These are phyloP conservation scores for Ruditapes philippinarum DNA, from an alignment of 1,140 invertebrate genomes.

Conservation along the genomic window DNA sequence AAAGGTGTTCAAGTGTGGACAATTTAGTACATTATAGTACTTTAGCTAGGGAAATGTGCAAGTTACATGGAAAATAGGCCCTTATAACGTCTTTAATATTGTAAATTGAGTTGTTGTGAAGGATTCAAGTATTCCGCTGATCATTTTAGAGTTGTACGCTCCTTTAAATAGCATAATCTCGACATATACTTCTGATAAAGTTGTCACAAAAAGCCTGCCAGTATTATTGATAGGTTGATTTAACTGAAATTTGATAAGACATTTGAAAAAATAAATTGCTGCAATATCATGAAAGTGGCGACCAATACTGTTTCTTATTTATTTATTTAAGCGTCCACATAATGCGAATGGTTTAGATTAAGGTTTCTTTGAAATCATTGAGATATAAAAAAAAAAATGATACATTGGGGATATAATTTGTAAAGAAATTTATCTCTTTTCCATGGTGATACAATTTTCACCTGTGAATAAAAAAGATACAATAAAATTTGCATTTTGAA, in stretches of 20 bases:
- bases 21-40: background rate
- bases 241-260: background rate
- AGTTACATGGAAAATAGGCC: background rate
- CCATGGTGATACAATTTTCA: background rate
- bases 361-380: no score
- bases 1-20: background rate
- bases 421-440: no score
- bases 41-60: conserved; percentile 7
- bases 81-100: background rate
- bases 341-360: no score
- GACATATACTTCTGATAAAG: background rate
- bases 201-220: background rate
- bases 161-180: background rate
- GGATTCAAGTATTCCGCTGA: conserved; percentile 14
- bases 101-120: conserved; percentile 27
- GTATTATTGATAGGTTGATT: background rate
- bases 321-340: no score
- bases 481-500: conserved; percentile 8
- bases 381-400: no score
- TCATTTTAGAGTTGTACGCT: background rate
- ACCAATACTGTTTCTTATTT: no score
- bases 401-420: no score
- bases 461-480: background rate
- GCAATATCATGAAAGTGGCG: no score
- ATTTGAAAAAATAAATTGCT: no score